Evolutionary conservation across 2,888 invertebrate genomes (phyloP), one percentile per base, ranked within the genome.

Genomic region (Podotricha telesiphe): DNA sequence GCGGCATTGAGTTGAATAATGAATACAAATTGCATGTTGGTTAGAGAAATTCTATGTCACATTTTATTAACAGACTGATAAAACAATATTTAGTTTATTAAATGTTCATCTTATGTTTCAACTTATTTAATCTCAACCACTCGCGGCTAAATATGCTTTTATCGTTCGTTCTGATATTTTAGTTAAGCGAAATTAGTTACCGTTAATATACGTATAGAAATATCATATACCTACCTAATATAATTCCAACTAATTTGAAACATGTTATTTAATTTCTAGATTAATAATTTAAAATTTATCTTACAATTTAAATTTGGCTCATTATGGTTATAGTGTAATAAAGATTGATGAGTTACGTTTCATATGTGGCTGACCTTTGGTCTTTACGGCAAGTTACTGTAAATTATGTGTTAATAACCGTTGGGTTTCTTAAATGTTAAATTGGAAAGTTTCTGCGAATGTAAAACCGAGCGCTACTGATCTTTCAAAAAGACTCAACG

Each of bases 401-500:
- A 34, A 53, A n/a, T 34, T n/a, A 53, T 10, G 3, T 53, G 2
- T 10, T 17, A 34, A 15, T 19, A 51, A 51, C 22, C 22, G 28
- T 28, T 15, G 22, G 7, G 6, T 28, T 4, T 51, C 51, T 51
- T 51, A 28, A 47, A 17, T 47, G 22, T 51, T 22, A 28, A 28
- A 28, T 51, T 17, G 17, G 13, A 59, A 45, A 59, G n/a, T 59
- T 58, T n/a, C 22, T n/a, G 6, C 2, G 58, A 47, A 48, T 19
- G 62, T 22, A 62, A 13, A 42, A 59, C 40, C 45, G 53, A 72
- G 42, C 68, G 62, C 63, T 65, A 50, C 65, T 71, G 61, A 72
- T 72, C 70, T 34, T 58, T 61, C 42, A 48, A 68, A 70, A 64
- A 71, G 47, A 34, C n/a, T 22, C 61, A 28, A 65, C 34, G 37